phyloP scores from a whole-genome alignment of 2,888 invertebrate species.

The Leptopilina syphax region DNA sequence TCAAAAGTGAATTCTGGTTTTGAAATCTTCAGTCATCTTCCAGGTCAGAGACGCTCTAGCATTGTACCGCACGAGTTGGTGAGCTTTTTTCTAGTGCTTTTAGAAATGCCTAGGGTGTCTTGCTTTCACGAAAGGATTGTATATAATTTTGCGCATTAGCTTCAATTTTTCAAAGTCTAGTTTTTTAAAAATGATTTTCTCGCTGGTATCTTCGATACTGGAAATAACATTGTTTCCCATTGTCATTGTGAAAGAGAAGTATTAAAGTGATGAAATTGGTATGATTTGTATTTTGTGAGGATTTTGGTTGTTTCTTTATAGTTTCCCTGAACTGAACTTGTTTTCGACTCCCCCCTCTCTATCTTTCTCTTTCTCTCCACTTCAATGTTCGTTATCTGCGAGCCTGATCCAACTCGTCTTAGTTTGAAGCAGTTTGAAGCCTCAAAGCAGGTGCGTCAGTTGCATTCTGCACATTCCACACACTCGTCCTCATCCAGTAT shows the following conservation, averaged over 20 bases:
- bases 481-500: slow-evolving; percentile 52
- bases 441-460: slow-evolving; percentile 59
- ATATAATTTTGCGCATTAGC: too few species aligned
- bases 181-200: too few species aligned
- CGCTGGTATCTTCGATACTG: background rate
- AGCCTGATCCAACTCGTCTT: slow-evolving; percentile 38
- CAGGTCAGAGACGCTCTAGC: background rate
- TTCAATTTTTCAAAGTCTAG: too few species aligned
- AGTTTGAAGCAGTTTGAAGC: slow-evolving; percentile 51
- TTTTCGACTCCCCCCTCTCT: background rate
- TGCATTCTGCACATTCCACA: slow-evolving; percentile 58
- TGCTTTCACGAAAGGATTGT: too few species aligned
- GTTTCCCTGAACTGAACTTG: slow-evolving; percentile 11
- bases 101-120: background rate
- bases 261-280: background rate
- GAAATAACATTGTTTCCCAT: too few species aligned
- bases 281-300: background rate
- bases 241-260: too few species aligned
- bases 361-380: background rate
- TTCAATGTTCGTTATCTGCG: slow-evolving; percentile 29
- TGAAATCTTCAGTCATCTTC: slow-evolving; percentile 2
- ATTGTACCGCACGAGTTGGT: background rate
- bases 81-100: slow-evolving; percentile 1
- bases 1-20: slow-evolving; percentile 7
- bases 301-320: slow-evolving; percentile 1